Conservation (phyloP, 2,888 invertebrate genomes). For the Hoplodrina blanda region DNA sequence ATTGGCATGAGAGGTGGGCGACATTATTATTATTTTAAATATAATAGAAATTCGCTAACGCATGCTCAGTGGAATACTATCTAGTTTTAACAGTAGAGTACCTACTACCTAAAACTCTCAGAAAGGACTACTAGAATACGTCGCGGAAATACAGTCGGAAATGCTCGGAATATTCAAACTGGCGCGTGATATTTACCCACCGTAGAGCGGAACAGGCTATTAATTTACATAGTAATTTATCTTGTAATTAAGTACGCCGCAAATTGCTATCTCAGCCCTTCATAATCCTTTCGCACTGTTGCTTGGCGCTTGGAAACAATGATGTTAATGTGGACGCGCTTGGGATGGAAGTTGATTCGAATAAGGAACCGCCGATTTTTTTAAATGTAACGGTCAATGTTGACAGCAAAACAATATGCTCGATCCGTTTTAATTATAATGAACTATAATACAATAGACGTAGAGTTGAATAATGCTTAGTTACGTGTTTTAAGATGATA, state of each 20-base stretch:
- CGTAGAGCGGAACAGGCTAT: constrained; percentile 72
- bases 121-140: constrained; percentile 33
- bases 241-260: constrained; percentile 90
- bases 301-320: constrained; percentile 69
- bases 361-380: not conserved
- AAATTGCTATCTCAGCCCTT: constrained; percentile 91
- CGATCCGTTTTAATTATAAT: too few species aligned
- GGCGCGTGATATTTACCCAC: constrained; percentile 62
- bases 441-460: too few species aligned
- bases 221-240: constrained; percentile 90
- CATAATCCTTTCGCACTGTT: constrained; percentile 89
- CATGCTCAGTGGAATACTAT: not conserved
- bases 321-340: constrained; percentile 70
- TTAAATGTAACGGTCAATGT: too few species aligned
- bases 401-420: too few species aligned
- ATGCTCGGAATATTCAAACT: constrained; percentile 48
- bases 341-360: not conserved
- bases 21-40: too few species aligned
- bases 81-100: constrained; percentile 20
- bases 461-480: too few species aligned
- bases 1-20: too few species aligned
- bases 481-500: too few species aligned
- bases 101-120: constrained; percentile 10
- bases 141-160: constrained; percentile 35
- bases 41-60: not conserved